These are phyloP conservation scores for Lordiphosa clarofinis DNA, from an alignment of 1,140 invertebrate genomes.

Conservation along the genomic window DNA sequence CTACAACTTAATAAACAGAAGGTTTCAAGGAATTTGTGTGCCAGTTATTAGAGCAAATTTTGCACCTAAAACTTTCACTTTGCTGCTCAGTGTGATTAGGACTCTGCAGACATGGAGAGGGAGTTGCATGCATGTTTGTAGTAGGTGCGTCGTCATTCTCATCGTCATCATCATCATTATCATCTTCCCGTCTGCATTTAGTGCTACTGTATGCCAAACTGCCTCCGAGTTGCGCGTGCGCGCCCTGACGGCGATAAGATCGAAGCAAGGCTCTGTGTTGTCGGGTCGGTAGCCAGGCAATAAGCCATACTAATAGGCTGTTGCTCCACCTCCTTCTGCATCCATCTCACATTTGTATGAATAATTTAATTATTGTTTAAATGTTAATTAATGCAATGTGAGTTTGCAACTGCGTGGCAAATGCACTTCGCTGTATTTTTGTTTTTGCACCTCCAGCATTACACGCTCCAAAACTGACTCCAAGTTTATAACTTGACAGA, in stretches of 20 bases:
- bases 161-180: conserved; percentile 40
- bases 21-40: no score
- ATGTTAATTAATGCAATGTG: conserved; percentile 79
- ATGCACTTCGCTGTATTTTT: conserved; percentile 18
- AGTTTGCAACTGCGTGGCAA: conserved; percentile 14
- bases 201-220: conserved; percentile 1
- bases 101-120: conserved; percentile 18
- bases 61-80: no score
- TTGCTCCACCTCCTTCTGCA: conserved; percentile 29
- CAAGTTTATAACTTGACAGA: conserved; percentile 70
- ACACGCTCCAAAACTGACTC: conserved; percentile 36
- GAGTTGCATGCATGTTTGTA: conserved; percentile 20
- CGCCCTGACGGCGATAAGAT: conserved; percentile 63
- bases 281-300: conserved; percentile 49
- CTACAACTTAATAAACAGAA: no score
- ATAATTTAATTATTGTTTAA: conserved; percentile 80
- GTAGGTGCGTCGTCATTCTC: conserved; percentile 27
- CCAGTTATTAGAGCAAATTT: no score
- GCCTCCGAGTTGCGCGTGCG: conserved; percentile 64
- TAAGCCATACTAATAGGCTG: conserved; percentile 75
- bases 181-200: conserved; percentile 8
- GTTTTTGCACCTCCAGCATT: conserved; percentile 49
- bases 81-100: conserved; percentile 36
- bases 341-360: conserved; percentile 67
- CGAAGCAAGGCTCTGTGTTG: conserved; percentile 14